phyloP scores from a whole-genome alignment of 2,888 invertebrate species.

The Apotomis turbidana region DNA sequence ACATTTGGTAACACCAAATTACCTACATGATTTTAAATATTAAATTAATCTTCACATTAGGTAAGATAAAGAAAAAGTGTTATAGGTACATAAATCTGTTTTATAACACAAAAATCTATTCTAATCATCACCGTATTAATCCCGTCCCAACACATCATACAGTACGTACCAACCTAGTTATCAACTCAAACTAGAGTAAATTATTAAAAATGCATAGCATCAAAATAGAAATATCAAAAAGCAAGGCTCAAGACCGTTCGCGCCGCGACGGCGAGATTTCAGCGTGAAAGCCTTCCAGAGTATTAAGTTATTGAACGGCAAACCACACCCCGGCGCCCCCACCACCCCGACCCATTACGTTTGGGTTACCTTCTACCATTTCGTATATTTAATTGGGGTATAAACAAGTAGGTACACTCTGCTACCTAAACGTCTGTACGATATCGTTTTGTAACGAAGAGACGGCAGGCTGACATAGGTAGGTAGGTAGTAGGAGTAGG shows the following conservation, averaged over 20 bases:
- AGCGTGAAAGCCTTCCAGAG: constrained; percentile 83
- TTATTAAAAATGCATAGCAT: constrained; percentile 10
- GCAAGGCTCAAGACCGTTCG: constrained; percentile 46
- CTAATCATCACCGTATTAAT: too few species aligned
- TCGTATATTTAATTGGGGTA: constrained; percentile 31
- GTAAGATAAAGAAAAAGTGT: too few species aligned
- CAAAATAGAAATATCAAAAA: constrained; percentile 58
- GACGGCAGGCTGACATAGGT: background rate
- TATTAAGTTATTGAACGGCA: constrained; percentile 85
- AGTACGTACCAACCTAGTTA: too few species aligned
- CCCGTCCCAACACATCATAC: too few species aligned
- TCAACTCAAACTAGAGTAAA: background rate
- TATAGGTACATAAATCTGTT: too few species aligned
- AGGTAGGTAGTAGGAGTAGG: background rate
- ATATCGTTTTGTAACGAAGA: constrained; percentile 15
- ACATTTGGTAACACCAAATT: too few species aligned
- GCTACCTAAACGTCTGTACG: constrained; percentile 28
- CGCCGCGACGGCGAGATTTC: constrained; percentile 75
- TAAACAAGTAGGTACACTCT: constrained; percentile 20
- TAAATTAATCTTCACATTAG: too few species aligned
- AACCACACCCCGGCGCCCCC: constrained; percentile 79
- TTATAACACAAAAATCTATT: too few species aligned
- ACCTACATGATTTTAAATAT: too few species aligned
- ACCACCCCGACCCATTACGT: constrained; percentile 42
- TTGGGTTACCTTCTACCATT: background rate